A percentile compares a stretch with the other conserved stretches of the same genome.
phyloP scores from a whole-genome alignment of 2,113 vertebrate genomes.

The Ovis canadensis region DNA sequence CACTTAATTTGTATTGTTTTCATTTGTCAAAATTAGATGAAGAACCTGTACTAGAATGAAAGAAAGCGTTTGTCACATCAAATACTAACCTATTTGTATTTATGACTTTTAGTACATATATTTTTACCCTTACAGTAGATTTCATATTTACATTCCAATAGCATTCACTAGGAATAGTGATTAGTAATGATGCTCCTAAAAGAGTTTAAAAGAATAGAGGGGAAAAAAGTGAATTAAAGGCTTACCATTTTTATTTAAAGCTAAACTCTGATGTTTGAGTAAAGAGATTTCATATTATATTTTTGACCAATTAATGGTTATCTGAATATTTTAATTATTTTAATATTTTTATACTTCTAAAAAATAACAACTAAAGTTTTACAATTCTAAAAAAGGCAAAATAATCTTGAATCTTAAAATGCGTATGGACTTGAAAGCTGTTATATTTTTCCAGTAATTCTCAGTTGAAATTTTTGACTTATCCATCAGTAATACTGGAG shows the following conservation, averaged over 20 bases:
- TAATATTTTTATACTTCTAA: background rate
- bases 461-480: background rate
- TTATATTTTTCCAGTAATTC: background rate
- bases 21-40: background rate
- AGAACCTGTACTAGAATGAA: background rate
- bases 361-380: background rate
- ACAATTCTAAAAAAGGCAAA: background rate
- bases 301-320: background rate
- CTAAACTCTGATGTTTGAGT: background rate
- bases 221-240: background rate
- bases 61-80: background rate
- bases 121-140: background rate
- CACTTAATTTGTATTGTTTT: background rate
- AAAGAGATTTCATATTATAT: background rate
- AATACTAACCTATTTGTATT: background rate
- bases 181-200: background rate
- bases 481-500: background rate
- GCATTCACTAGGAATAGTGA: background rate
- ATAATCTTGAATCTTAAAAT: background rate
- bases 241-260: background rate
- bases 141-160: conserved; percentile 12
- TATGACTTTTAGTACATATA: background rate
- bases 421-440: background rate
- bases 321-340: background rate
- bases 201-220: background rate